A percentile compares a stretch with the other conserved stretches of the same genome.
Evolutionary conservation across 2,797 vertebrate genomes (phyloP).

Genomic region (Centroberyx gerrardi): DNA sequence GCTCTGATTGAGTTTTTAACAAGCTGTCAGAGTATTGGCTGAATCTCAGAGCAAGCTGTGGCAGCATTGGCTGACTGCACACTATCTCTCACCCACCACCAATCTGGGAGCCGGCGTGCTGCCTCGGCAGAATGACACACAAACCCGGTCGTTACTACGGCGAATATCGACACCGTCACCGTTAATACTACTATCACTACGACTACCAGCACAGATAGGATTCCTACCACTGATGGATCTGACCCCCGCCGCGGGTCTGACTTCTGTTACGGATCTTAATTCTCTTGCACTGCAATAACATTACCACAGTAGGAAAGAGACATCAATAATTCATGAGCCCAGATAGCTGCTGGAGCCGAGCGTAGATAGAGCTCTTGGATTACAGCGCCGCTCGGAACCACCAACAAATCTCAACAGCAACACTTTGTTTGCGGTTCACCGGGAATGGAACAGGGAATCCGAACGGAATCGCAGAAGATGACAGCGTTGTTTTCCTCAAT

Average conservation of each 20-base stretch:
- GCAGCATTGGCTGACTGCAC: constrained; percentile 67
- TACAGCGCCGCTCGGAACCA: constrained; percentile 10
- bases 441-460: neutral
- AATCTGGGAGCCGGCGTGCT: constrained; percentile 54
- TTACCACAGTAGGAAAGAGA: constrained; percentile 33
- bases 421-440: constrained; percentile 16
- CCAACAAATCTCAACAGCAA: constrained; percentile 3
- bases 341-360: constrained; percentile 40
- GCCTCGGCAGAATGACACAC: constrained; percentile 58
- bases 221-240: constrained; percentile 4
- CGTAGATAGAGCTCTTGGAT: constrained; percentile 43
- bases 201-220: constrained; percentile 32
- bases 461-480: neutral
- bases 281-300: constrained; percentile 53
- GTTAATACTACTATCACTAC: constrained; percentile 36
- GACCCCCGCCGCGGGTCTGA: constrained; percentile 4
- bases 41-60: constrained; percentile 56
- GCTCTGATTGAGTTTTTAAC: constrained; percentile 63
- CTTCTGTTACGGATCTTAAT: constrained; percentile 8
- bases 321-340: constrained; percentile 73
- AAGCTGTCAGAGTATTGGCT: constrained; percentile 67
- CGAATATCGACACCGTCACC: constrained; percentile 37
- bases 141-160: constrained; percentile 50
- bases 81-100: constrained; percentile 55
- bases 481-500: constrained; percentile 7